phyloP scores from a whole-genome alignment of 2,797 vertebrate species.

The Pelodytes ibericus region DNA sequence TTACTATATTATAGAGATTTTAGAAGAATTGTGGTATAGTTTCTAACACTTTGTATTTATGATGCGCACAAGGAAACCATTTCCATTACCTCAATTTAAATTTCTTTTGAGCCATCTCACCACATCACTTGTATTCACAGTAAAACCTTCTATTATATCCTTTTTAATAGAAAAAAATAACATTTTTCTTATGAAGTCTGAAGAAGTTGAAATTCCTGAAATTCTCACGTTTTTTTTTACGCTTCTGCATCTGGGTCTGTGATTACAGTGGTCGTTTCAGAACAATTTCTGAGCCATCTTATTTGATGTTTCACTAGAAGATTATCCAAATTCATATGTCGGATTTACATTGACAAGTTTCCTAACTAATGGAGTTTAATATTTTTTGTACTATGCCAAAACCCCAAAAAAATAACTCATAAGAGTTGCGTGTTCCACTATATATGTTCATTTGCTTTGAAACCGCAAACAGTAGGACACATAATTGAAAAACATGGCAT shows the following conservation, averaged over 20 bases:
- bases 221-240: slow-evolving; percentile 17
- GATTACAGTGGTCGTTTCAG: slow-evolving; percentile 32
- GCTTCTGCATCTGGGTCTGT: too few relatives aligned
- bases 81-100: slow-evolving; percentile 33
- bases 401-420: too few relatives aligned
- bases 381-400: neutral
- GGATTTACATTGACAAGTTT: neutral
- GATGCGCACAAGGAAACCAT: slow-evolving; percentile 16
- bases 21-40: slow-evolving; percentile 20
- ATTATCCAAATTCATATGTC: slow-evolving; percentile 25
- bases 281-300: slow-evolving; percentile 36
- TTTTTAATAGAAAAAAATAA: slow-evolving; percentile 32
- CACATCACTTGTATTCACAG: slow-evolving; percentile 25
- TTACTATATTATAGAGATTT: neutral
- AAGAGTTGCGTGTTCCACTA: slow-evolving; percentile 8
- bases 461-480: too few relatives aligned
- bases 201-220: slow-evolving; percentile 19
- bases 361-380: neutral
- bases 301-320: slow-evolving; percentile 39
- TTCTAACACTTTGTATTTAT: slow-evolving; percentile 10
- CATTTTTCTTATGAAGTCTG: slow-evolving; percentile 28
- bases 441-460: slow-evolving; percentile 13
- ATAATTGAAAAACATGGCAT: too few relatives aligned
- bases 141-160: slow-evolving; percentile 32
- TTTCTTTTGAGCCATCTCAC: slow-evolving; percentile 19